phyloP scores from a whole-genome alignment of 2,113 vertebrate genomes.

The Rhynchomys soricoides region DNA sequence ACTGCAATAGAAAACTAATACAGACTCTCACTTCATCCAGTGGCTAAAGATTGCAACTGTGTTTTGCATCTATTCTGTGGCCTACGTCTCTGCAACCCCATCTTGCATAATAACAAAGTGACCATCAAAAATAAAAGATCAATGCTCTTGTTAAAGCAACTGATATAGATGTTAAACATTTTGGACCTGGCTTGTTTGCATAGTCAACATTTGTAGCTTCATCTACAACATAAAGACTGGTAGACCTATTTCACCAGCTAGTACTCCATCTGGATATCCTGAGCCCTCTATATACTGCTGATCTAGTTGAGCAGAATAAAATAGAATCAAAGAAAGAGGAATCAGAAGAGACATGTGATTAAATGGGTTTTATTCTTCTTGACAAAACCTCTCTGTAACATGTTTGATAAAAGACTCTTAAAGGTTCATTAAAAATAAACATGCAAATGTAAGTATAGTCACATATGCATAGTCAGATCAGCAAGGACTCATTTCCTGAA shows the following conservation, averaged over 20 bases:
- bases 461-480: background rate
- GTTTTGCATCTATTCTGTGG: too few species aligned
- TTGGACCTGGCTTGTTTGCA: background rate
- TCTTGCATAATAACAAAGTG: too few species aligned
- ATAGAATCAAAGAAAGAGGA: background rate
- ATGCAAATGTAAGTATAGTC: background rate
- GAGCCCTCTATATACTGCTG: too few species aligned
- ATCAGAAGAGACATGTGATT: background rate
- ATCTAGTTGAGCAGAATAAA: background rate
- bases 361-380: background rate
- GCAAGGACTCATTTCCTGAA: background rate
- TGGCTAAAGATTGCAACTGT: too few species aligned
- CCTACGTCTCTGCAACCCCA: too few species aligned
- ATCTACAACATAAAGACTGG: background rate
- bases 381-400: background rate
- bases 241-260: background rate
- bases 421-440: background rate
- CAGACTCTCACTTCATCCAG: too few species aligned
- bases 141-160: background rate
- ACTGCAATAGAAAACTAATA: too few species aligned
- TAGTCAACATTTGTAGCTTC: too few species aligned
- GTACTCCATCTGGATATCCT: background rate
- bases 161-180: background rate
- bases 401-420: background rate
- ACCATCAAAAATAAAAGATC: too few species aligned